phyloP scores from a whole-genome alignment of 2,888 invertebrate species.

The Nomada flava region DNA sequence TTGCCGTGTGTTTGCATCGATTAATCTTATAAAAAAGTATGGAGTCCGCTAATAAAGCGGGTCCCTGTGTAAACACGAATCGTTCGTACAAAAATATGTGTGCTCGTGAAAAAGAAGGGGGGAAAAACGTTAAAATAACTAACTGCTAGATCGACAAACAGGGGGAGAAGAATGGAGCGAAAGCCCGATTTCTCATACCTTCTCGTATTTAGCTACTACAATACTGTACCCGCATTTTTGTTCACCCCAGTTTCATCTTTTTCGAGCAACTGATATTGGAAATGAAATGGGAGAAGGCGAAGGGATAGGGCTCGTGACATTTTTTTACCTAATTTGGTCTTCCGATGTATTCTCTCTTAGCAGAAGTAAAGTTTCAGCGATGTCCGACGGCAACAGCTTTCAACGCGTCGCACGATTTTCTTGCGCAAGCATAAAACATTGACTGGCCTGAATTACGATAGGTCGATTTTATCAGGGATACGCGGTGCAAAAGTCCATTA shows the following conservation, averaged over 20 bases:
- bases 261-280: no score
- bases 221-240: not conserved
- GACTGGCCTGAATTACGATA: no score
- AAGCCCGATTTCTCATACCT: no score
- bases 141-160: conserved; percentile 12
- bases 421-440: no score
- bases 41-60: conserved; percentile 19
- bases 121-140: conserved; percentile 10
- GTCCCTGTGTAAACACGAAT: conserved; percentile 38
- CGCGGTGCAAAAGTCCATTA: conserved; percentile 32
- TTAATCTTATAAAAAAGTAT: conserved; percentile 25
- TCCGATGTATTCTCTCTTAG: not conserved
- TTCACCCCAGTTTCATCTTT: not conserved
- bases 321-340: not conserved
- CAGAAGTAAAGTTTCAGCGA: not conserved
- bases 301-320: no score
- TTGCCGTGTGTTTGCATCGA: conserved; percentile 5
- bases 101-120: conserved; percentile 10
- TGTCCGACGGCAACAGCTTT: not conserved
- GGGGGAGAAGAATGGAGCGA: conserved; percentile 9
- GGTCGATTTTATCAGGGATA: no score
- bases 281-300: no score
- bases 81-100: conserved; percentile 16
- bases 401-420: no score
- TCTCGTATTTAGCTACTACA: no score